Evolutionary conservation across 2,113 vertebrate genomes (phyloP).

Genomic region (Zosterops pallidus): DNA sequence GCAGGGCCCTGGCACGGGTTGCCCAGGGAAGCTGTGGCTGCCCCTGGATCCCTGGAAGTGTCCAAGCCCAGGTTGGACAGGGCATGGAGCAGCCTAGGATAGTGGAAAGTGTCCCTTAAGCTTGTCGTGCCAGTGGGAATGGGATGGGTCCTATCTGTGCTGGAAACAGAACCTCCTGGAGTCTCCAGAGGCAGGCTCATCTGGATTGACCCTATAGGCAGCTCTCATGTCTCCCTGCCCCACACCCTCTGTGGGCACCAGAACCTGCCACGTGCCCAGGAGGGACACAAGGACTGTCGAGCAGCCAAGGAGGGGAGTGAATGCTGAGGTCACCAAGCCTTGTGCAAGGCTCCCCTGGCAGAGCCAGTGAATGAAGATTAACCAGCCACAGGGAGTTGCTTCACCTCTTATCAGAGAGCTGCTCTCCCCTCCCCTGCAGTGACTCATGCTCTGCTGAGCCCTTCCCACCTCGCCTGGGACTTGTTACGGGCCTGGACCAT

Average conservation of each 20-base stretch:
- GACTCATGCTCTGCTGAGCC: slow-evolving; percentile 17
- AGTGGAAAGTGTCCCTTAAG: neutral
- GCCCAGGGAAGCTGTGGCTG: neutral
- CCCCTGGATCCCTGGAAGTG: neutral
- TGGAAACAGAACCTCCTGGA: neutral
- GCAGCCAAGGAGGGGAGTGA: neutral
- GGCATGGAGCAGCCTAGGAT: rapidly evolving
- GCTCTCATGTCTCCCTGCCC: neutral
- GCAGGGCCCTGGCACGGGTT: rapidly evolving
- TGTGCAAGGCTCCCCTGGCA: neutral
- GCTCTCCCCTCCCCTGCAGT: neutral
- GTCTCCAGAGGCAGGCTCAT: neutral
- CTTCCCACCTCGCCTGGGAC: slow-evolving; percentile 66
- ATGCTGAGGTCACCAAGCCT: neutral
- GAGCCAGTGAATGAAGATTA: neutral
- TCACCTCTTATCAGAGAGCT: slow-evolving; percentile 14
- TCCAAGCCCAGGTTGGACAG: neutral
- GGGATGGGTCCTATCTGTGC: rapidly evolving
- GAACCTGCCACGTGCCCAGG: rapidly evolving
- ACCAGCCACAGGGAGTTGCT: neutral
- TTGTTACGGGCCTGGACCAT: slow-evolving; percentile 56
- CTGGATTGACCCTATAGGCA: neutral
- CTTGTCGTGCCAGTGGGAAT: rapidly evolving
- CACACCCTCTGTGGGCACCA: neutral
- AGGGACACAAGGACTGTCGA: neutral